phyloP scores from a whole-genome alignment of 2,888 invertebrate genomes.

The Drosophila flavopinicola region DNA sequence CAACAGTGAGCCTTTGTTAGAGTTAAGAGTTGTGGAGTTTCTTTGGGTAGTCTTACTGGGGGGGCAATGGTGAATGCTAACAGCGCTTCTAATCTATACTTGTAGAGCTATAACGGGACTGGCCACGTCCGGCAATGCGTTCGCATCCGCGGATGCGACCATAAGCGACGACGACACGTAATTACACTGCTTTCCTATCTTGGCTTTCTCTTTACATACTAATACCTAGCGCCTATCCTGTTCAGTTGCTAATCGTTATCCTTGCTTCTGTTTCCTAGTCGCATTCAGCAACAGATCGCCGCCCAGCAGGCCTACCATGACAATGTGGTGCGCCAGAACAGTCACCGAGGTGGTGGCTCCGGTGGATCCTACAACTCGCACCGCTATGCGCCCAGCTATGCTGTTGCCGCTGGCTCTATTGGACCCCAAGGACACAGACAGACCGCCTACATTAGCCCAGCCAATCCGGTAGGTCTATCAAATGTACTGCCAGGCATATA shows the following conservation, averaged over 20 bases:
- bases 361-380: conserved; percentile 54
- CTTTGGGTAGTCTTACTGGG: conserved; percentile 29
- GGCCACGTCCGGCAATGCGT: conserved; percentile 80
- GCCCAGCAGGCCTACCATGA: conserved; percentile 78
- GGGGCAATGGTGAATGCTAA: conserved; percentile 44
- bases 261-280: conserved; percentile 39
- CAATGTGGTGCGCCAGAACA: conserved; percentile 61
- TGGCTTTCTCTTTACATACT: neutral
- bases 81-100: conserved; percentile 51
- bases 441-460: conserved; percentile 86
- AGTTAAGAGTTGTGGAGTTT: neutral
- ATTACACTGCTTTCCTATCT: conserved; percentile 59
- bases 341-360: conserved; percentile 38
- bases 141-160: conserved; percentile 80
- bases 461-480: conserved; percentile 86
- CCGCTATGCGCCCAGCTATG: conserved; percentile 83
- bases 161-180: conserved; percentile 79
- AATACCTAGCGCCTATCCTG: too few relatives aligned
- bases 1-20: conserved; percentile 73
- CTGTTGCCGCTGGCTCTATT: conserved; percentile 86
- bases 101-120: conserved; percentile 73
- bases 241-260: neutral
- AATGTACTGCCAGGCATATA: too few relatives aligned
- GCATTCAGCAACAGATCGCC: conserved; percentile 79
- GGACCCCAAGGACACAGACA: conserved; percentile 86